Conservation (phyloP, 2,888 invertebrate genomes). For the Eretmocerus hayati region DNA sequence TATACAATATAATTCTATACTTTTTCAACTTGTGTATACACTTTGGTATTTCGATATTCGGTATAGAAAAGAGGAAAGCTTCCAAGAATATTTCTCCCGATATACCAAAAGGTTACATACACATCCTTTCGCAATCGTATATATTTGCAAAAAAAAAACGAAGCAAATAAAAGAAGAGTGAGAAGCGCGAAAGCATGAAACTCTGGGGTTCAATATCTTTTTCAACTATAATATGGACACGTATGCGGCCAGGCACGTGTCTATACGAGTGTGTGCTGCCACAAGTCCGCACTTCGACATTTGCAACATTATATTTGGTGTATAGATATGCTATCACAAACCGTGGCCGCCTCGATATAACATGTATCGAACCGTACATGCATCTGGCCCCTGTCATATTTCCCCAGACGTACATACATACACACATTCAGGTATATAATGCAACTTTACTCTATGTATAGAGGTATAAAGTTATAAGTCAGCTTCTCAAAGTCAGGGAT, state of each 20-base stretch:
- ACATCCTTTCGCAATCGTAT: constrained; percentile 15
- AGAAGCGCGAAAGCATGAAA: constrained; percentile 27
- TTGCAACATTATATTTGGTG: too few species aligned
- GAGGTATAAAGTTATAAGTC: too few species aligned
- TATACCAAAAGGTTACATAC: too few species aligned
- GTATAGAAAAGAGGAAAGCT: too few species aligned
- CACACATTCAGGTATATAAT: constrained; percentile 24
- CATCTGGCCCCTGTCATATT: constrained; percentile 17
- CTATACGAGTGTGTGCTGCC: constrained; percentile 20
- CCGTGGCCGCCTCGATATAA: constrained; percentile 10
- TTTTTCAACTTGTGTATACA: too few species aligned
- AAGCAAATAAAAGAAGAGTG: constrained; percentile 15
- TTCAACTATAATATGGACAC: constrained; percentile 35
- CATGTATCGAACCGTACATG: constrained; percentile 19
- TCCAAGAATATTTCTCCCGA: too few species aligned
- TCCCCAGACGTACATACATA: constrained; percentile 19
- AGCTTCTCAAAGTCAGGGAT: constrained; percentile 10
- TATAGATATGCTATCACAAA: too few species aligned
- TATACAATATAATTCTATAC: too few species aligned
- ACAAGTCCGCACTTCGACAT: neutral
- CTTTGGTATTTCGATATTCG: too few species aligned
- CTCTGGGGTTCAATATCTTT: constrained; percentile 31
- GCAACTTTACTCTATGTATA: constrained; percentile 33
- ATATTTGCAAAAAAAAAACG: constrained; percentile 1
- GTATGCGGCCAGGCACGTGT: constrained; percentile 8